phyloP scores from a whole-genome alignment of 2,888 invertebrate species.

The Patella caerulea region DNA sequence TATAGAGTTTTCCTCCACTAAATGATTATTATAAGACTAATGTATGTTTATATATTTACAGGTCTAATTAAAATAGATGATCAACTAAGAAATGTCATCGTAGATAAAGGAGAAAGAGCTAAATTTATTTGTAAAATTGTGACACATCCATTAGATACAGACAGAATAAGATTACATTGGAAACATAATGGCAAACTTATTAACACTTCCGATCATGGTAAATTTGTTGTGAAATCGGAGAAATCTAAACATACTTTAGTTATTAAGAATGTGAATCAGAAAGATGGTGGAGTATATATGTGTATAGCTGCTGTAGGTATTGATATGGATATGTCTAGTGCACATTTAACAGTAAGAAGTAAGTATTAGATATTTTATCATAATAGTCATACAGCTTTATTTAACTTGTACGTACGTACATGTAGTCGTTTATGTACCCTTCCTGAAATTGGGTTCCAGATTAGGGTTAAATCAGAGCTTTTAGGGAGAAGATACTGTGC shows the following conservation, averaged over 20 bases:
- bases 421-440: no score
- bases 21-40: no score
- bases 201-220: slow-evolving; percentile 36
- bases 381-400: no score
- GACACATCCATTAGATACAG: slow-evolving; percentile 36
- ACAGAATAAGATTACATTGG: slow-evolving; percentile 44
- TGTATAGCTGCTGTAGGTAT: slow-evolving; percentile 54
- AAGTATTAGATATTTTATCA: slow-evolving; percentile 13
- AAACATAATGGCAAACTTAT: slow-evolving; percentile 52
- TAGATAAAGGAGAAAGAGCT: slow-evolving; percentile 40
- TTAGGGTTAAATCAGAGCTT: no score
- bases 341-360: slow-evolving; percentile 52
- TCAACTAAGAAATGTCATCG: slow-evolving; percentile 36
- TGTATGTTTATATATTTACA: slow-evolving; percentile 5
- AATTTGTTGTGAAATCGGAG: slow-evolving; percentile 43
- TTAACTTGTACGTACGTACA: no score
- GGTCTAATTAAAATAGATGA: slow-evolving; percentile 43
- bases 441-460: no score
- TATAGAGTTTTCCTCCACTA: no score
- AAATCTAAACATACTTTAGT: slow-evolving; percentile 49
- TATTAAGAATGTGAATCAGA: slow-evolving; percentile 44
- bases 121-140: slow-evolving; percentile 43
- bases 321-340: slow-evolving; percentile 48
- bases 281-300: slow-evolving; percentile 55
- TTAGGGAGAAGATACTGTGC: no score